Base-by-base conservation (phyloP, 1,140 invertebrate species). In the Hycleus cichorii region DNA sequence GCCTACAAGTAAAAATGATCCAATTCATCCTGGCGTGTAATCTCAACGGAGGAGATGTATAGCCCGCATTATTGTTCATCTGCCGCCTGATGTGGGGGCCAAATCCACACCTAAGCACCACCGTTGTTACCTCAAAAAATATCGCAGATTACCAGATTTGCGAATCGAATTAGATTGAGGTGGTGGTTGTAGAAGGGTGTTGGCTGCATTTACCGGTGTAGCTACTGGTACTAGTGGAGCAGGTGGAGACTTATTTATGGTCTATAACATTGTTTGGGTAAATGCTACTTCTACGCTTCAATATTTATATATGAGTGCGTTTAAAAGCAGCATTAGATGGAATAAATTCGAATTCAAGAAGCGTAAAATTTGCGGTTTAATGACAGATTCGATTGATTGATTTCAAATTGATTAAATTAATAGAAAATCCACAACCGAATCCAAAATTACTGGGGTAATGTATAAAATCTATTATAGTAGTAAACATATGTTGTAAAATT, bases 1-100 rank as follows among this genome's bases (percentile, higher is more conserved):
- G 51, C 26, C 47, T 50, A 58, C 56, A 58, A 58, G 56, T 58
- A 58, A 58, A 58, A 58, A 58, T 58, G 56, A 58, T 58, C 56
- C 56, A 58, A 58, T 58, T 58, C 56, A 58, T 58, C 56, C 49
- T 51, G 43, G 42, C 44, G 40, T 47, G 56, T 58, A 58, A 58
- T 58, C 56, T 50, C 43, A 51, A 47, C 43, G 48, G 49, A 32
- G 7, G 56, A 58, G 56, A 58, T 58, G 56, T 58, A 58, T 58
- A 2, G 56, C 56, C 56, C 48, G 56, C 56, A 58, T 58, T 58
- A 58, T 58, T 58, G 56, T 58, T 58, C 56, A 51, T 58, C 56
- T 58, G 56, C 54, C 42, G 54, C 54, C 47, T 57, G 51, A 53
- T 53, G 51, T 53, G 32, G 7, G 50, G 51, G 51, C 51, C 40